A percentile compares a stretch with the other conserved stretches of the same genome.
Evolutionary conservation across 2,113 vertebrate genomes (phyloP).

Genomic region (Urocynchramus pylzowi): DNA sequence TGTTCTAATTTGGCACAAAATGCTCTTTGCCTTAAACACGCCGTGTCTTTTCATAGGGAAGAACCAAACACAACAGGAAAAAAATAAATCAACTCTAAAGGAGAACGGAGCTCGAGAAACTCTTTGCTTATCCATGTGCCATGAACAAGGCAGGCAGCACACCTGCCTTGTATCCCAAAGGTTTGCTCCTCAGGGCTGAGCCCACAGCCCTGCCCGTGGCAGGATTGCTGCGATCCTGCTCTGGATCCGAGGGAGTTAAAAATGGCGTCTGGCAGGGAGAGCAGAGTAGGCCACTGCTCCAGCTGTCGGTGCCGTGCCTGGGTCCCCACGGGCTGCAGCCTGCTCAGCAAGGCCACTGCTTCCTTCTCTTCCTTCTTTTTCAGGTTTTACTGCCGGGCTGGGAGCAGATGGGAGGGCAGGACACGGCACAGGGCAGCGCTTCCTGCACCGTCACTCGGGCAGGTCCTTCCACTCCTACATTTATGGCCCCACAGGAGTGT

Average conservation of each 20-base stretch:
- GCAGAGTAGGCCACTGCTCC: not conserved
- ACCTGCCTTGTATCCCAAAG: rapidly evolving
- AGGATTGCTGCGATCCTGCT: not conserved
- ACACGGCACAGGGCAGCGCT: not conserved
- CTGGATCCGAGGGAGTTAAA: not conserved
- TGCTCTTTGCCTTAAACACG: rapidly evolving
- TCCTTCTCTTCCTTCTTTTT: not conserved
- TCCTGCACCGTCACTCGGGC: not conserved
- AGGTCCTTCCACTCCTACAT: not conserved
- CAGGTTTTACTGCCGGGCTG: not conserved
- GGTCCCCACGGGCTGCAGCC: not conserved
- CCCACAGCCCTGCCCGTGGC: rapidly evolving
- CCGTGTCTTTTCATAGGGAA: rapidly evolving
- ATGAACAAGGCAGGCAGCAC: rapidly evolving
- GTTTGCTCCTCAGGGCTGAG: not conserved
- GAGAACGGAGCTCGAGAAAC: not conserved
- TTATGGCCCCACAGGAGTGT: not conserved
- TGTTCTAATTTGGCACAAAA: not conserved
- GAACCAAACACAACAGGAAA: not conserved
- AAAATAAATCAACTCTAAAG: not conserved
- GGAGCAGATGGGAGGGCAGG: not conserved
- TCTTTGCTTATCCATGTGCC: not conserved
- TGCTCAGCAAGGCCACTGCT: not conserved
- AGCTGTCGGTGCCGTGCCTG: not conserved
- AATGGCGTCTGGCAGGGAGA: not conserved